Evolutionary conservation across 2,113 vertebrate genomes (phyloP), one percentile per base, ranked within the genome.

Genomic region (Hylia prasina): DNA sequence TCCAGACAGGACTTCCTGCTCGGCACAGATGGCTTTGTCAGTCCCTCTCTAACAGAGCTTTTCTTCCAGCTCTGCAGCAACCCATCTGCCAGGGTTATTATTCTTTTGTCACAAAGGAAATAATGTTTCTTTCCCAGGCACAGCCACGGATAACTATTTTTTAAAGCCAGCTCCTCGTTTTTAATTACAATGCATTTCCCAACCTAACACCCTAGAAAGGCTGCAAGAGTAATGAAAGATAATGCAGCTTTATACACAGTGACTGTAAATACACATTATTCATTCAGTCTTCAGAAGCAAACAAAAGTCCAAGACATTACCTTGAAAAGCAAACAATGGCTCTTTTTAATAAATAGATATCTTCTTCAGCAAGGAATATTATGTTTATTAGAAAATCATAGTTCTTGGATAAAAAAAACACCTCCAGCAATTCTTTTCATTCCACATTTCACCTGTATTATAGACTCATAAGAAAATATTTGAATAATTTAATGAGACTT

Each of bases 31-130:
- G 11, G 84, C 84, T 96, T 97, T 94, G 84, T 93, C 93, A 91
- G 89, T 76, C 79, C 90, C 88, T 64, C 54, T 94, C 79, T 83
- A 80, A 83, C 85, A 80, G 83, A 92, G 82, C 71, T 94, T 93
- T 96, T 84, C 73, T 93, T 94, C 68, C 83, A 90, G 87, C 92
- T 96, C 92, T 87, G 89, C 90, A 95, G 89, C 82, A 97, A 50
- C 87, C 87, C 92, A 89, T 97, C 89, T 97, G 94, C 90, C 85
- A 63, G 86, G 82, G 82, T 96, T 96, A 95, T 97, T 97, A 95
- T 95, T 93, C 95, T 96, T 94, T 93, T 95, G 82, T 93, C 94
- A 97, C 93, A 95, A 85, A 97, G 85, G 87, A 95, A 96, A 93
- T 96, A 96, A 94, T 10, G 25, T 89, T 97, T 95, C 78, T 90